Evolutionary conservation across 2,113 vertebrate genomes (phyloP).

Genomic region (Serinus canaria): DNA sequence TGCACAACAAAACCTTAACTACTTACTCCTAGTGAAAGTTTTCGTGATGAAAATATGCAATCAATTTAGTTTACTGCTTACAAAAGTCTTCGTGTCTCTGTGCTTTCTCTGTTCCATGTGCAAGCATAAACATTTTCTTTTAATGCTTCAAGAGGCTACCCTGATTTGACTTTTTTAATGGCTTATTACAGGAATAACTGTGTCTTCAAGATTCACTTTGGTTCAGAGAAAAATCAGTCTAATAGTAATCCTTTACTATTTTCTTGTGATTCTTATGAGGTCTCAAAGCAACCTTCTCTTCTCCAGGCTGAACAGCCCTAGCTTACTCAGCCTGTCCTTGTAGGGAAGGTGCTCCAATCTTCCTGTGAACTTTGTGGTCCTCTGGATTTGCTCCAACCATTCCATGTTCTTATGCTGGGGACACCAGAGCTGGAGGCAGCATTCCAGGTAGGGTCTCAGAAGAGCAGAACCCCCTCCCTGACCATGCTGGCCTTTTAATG

Average conservation of each 20-base stretch:
- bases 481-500: background rate
- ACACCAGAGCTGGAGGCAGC: background rate
- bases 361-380: accelerated
- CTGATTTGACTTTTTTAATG: background rate
- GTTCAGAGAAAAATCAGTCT: background rate
- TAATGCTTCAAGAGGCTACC: background rate
- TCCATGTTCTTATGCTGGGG: background rate
- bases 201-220: background rate
- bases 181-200: background rate
- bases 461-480: background rate
- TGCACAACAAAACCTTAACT: background rate
- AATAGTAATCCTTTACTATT: background rate
- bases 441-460: background rate
- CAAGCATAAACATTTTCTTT: background rate
- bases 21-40: background rate
- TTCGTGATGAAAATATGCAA: background rate
- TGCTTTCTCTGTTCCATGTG: background rate
- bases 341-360: background rate
- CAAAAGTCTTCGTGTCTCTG: background rate
- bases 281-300: background rate
- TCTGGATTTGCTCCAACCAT: background rate
- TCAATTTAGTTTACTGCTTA: background rate
- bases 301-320: background rate
- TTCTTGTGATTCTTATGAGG: background rate
- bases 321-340: background rate